phyloP scores from a whole-genome alignment of 2,888 invertebrate species.

The Quadroppia sp. region DNA sequence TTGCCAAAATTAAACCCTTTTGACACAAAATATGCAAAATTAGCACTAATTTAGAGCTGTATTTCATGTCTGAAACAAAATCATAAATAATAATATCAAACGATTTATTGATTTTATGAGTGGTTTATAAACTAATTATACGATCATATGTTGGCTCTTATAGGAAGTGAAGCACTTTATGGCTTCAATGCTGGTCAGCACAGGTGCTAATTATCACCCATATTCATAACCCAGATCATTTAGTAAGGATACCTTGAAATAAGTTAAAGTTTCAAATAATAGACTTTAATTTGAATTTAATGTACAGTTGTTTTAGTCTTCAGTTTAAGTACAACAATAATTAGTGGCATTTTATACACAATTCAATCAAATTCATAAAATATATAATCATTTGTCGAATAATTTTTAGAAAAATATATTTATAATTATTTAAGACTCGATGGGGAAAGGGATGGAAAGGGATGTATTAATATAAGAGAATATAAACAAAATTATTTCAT shows the following conservation, averaged over 20 bases:
- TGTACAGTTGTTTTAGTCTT: not conserved
- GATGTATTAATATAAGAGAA: constrained; percentile 5
- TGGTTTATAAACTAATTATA: not conserved
- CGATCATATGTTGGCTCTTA: not conserved
- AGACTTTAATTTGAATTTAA: not conserved
- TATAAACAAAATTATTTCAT: too few species aligned
- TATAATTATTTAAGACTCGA: constrained; percentile 3
- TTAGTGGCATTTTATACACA: constrained; percentile 6
- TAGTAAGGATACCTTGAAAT: too few species aligned
- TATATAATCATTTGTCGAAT: not conserved
- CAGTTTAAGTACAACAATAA: constrained; percentile 9
- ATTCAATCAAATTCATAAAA: not conserved
- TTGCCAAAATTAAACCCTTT: not conserved
- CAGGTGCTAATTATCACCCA: too few species aligned
- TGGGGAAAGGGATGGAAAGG: not conserved
- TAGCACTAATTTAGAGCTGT: not conserved
- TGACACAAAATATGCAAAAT: not conserved
- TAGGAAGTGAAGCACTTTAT: constrained; percentile 11
- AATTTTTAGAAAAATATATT: not conserved
- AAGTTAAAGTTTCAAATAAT: too few species aligned
- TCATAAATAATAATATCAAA: not conserved
- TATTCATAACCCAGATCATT: too few species aligned
- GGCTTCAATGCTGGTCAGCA: not conserved
- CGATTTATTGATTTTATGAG: not conserved
- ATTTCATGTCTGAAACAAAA: not conserved